Evolutionary conservation across 2,888 invertebrate species (phyloP).

Genomic region (Pollenia griseotomentosa): DNA sequence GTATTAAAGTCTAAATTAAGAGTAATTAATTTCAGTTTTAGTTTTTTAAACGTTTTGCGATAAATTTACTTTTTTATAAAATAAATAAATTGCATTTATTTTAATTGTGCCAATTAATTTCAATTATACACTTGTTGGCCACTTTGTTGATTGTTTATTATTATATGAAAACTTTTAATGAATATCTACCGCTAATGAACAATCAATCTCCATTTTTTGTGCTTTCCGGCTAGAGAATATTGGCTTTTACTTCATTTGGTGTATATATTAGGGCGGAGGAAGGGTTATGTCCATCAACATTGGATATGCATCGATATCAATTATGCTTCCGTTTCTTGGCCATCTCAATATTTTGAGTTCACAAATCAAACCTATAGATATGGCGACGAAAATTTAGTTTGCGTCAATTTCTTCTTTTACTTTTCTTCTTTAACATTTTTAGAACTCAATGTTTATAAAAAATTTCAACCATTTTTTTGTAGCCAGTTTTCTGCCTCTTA

Average conservation of each 20-base stretch:
- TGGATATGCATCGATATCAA: too few species aligned
- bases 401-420: too few species aligned
- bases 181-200: conserved; percentile 55
- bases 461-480: too few species aligned
- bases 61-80: background rate
- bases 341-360: too few species aligned
- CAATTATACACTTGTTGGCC: conserved; percentile 66
- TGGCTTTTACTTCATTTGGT: background rate
- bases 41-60: background rate
- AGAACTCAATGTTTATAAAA: too few species aligned
- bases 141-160: conserved; percentile 27
- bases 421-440: too few species aligned
- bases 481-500: too few species aligned
- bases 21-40: background rate
- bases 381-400: too few species aligned
- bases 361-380: too few species aligned
- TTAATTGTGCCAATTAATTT: conserved; percentile 66
- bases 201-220: conserved; percentile 42
- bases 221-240: background rate
- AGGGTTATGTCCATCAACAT: background rate
- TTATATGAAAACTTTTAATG: conserved; percentile 24
- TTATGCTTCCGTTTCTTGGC: too few species aligned
- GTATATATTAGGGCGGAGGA: conserved; percentile 4
- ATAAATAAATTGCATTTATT: conserved; percentile 38
- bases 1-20: background rate